These are phyloP conservation scores for Acanthosoma haemorrhoidale DNA, from an alignment of 2,888 invertebrate species.

Conservation along the genomic window DNA sequence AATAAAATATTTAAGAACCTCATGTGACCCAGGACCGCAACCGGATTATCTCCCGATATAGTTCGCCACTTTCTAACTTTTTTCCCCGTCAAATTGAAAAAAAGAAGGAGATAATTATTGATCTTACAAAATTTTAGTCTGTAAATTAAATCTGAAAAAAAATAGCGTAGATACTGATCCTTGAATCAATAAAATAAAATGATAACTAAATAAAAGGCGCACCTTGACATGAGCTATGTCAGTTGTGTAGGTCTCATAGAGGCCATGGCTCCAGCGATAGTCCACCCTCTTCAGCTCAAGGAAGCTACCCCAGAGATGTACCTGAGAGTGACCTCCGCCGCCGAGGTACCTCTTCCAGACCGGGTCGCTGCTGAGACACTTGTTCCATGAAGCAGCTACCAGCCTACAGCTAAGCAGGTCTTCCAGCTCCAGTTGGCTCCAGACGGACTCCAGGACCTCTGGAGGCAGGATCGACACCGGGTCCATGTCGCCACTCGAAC, in stretches of 20 bases:
- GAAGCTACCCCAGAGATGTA: constrained; percentile 21
- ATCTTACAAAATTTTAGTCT: too few species aligned
- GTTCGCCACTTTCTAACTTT: too few species aligned
- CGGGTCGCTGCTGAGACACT: background rate
- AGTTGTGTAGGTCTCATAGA: background rate
- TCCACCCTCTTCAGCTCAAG: constrained; percentile 17
- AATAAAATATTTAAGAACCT: too few species aligned
- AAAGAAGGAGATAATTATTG: too few species aligned
- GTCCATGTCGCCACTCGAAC: constrained; percentile 12
- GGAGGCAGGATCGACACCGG: constrained; percentile 31
- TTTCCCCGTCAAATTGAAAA: too few species aligned
- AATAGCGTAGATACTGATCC: too few species aligned
- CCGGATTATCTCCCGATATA: too few species aligned
- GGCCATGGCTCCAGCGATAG: background rate
- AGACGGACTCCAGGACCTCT: constrained; percentile 28
- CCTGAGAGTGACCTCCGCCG: background rate
- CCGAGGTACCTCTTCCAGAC: constrained; percentile 16
- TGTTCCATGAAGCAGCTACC: constrained; percentile 28
- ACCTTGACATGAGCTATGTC: background rate
- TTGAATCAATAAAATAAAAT: too few species aligned
- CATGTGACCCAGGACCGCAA: too few species aligned
- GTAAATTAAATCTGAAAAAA: too few species aligned
- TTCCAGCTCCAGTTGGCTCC: background rate
- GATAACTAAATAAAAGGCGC: too few species aligned
- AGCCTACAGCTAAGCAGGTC: constrained; percentile 29